Conservation (phyloP, 2,888 invertebrate genomes). For the Bombylius discolor region DNA sequence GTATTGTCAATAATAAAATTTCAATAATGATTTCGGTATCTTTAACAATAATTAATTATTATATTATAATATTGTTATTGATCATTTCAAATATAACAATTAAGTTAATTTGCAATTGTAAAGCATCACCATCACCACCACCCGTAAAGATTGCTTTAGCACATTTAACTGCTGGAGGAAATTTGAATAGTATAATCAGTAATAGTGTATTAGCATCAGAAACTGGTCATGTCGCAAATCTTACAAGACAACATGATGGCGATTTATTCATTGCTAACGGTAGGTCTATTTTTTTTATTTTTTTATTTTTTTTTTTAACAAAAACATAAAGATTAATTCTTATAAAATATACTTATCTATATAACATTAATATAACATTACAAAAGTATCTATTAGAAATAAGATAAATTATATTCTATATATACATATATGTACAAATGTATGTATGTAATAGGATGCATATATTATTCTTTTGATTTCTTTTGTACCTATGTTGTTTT, state of each 20-base stretch:
- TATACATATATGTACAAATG: too few relatives aligned
- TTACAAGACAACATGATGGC: conserved; percentile 36
- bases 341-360: too few relatives aligned
- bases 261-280: conserved; percentile 34
- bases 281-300: conserved; percentile 18
- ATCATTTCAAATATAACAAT: not conserved
- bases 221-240: conserved; percentile 23
- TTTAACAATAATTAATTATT: not conserved
- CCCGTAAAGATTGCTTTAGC: not conserved
- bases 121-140: not conserved
- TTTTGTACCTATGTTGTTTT: too few relatives aligned
- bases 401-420: too few relatives aligned
- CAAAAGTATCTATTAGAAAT: too few relatives aligned
- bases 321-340: too few relatives aligned
- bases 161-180: not conserved
- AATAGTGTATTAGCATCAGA: not conserved
- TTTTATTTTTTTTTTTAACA: not conserved
- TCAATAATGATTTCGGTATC: not conserved
- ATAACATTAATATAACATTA: too few relatives aligned
- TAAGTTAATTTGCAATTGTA: not conserved
- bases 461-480: too few relatives aligned
- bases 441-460: too few relatives aligned
- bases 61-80: not conserved
- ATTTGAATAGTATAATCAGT: not conserved
- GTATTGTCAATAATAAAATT: not conserved